Percentiles rank a stretch among this genome's conserved stretches.
These are phyloP conservation scores for Lithosia quadra DNA, from an alignment of 2,888 invertebrate genomes.

Conservation along the genomic window DNA sequence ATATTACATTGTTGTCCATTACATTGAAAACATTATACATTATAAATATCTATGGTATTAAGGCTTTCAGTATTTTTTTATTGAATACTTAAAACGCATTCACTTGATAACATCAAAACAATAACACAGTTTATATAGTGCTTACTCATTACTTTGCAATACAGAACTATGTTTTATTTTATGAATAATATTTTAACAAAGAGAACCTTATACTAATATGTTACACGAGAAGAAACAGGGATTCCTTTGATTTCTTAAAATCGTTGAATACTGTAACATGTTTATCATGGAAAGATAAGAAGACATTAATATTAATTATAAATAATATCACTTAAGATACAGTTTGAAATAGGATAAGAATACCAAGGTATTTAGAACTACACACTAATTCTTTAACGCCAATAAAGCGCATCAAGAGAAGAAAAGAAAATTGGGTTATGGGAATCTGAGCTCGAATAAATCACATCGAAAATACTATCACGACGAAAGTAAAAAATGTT, in stretches of 20 bases:
- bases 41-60: no score
- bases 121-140: slow-evolving; percentile 29
- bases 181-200: slow-evolving; percentile 43
- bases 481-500: slow-evolving; percentile 76
- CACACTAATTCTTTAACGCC: slow-evolving; percentile 45
- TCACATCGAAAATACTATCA: slow-evolving; percentile 84
- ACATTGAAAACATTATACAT: no score
- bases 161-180: slow-evolving; percentile 37
- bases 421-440: slow-evolving; percentile 79
- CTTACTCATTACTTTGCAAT: slow-evolving; percentile 50
- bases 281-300: slow-evolving; percentile 51
- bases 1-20: no score
- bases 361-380: not conserved
- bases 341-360: not conserved
- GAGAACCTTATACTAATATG: slow-evolving; percentile 40
- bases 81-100: no score
- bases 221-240: slow-evolving; percentile 40
- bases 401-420: slow-evolving; percentile 65
- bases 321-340: not conserved
- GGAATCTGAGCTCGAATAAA: slow-evolving; percentile 79
- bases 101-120: slow-evolving; percentile 26
- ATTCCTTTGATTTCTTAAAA: slow-evolving; percentile 49
- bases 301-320: slow-evolving; percentile 16
- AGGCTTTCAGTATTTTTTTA: no score
- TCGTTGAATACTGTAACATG: slow-evolving; percentile 35